Evolutionary conservation across 2,113 vertebrate species (phyloP), one percentile per base, ranked within the genome.

Genomic region (Vimba vimba): DNA sequence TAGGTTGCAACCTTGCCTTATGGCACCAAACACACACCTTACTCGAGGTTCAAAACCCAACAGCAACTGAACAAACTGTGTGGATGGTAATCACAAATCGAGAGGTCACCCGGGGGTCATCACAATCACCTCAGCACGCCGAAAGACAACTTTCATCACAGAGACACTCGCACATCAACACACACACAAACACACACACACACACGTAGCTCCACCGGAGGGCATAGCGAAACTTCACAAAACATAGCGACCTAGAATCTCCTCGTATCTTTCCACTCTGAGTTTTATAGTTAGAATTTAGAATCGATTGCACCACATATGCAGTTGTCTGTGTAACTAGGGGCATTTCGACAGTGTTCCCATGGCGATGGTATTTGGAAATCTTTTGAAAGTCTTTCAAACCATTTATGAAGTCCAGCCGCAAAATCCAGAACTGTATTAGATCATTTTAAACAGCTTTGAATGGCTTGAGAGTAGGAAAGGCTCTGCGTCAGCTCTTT

Each of bases 1-100:
- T 93, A 92, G 93, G 93, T 93, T 93, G 93, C 93, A 89, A 92
- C 88, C 93, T 93, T 90, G 91, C 88, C 85, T 91, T 83, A 93
- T 91, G 92, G 91, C 91, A 88, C 91, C 92, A 94, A 57, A 57
- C 90, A 91, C 94, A 79, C 92, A 92, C 91, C 90, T 91, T 89
- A 86, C 75, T 90, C 86, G 84, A 93, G 93, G 91, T 93, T 91
- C 91, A 86, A 86, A 43, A 92, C 88, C 92, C 91, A 87, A 91
- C 86, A 88, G 86, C 79, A 87, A 91, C 89, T 91, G 90, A 89
- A 87, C 82, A 66, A 92, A 88, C 85, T 82, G 90, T 90, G 86
- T 79, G 25, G 91, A 91, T 90, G 89, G 89, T 88, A 92, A 92
- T 91, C 90, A 92, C 85, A 89, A 91, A 90, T 88, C 84, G 71